Evolutionary conservation across 2,113 vertebrate species (phyloP), one percentile per base, ranked within the genome.

Genomic region (Protobothrops mucrosquamatus): DNA sequence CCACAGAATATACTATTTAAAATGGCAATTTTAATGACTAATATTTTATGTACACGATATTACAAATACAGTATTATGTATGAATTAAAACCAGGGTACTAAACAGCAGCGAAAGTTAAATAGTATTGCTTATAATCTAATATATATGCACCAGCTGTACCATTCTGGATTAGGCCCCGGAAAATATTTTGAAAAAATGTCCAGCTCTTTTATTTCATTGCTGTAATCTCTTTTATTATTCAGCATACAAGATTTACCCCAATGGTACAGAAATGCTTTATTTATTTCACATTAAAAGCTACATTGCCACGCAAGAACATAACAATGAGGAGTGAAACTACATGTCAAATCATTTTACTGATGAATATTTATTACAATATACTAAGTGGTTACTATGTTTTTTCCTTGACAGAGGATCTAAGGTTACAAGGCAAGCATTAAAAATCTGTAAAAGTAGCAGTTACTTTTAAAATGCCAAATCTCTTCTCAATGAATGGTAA

Each of bases 291-390:
- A 55, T 11, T 61, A 61, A 96, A 96, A 96, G 95, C n/a, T 29
- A 92, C 92, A 91, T 94, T 96, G 94, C 91, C 94, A 39, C 48
- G n/a, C 23, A 92, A 91, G 91, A 94, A 88, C 89, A 94, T 1
- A 2, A 96, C 96, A 94, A 95, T 94, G 95, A 93, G 95, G 97
- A 97, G 96, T 87, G 29, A 91, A 92, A 95, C 94, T 96, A 93
- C 56, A 86, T 95, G 95, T 95, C 96, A 96, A 95, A 97, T 97
- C 97, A 97, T 95, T 92, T 95, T 96, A 95, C 59, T 52, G 90
- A 97, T 97, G 96, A 98, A 97, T 97, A 98, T 97, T 97, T 97
- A 97, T 97, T 94, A 55, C 90, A 95, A 93, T 94, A 95, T 94
- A 94, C 94, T 96, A 97, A 97, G 90, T 93, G 87, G 93, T 97